phyloP scores from a whole-genome alignment of 2,888 invertebrate species.

The Sepiola atlantica region DNA sequence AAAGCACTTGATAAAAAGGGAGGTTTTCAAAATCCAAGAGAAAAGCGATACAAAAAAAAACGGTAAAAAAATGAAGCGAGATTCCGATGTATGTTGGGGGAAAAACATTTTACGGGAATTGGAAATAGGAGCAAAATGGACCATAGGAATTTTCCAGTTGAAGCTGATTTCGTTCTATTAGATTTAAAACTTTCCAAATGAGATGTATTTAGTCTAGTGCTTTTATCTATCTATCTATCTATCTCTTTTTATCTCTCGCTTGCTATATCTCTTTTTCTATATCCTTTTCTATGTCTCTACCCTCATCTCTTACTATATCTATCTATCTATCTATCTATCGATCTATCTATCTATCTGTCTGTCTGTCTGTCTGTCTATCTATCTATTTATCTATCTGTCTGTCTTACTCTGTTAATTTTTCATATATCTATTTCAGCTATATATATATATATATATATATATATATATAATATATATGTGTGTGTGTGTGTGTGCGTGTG shows the following conservation, averaged over 20 bases:
- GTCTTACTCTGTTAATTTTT: too few relatives aligned
- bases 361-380: too few relatives aligned
- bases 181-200: neutral
- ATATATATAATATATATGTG: neutral
- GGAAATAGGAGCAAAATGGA: neutral
- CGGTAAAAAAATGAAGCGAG: neutral
- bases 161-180: neutral
- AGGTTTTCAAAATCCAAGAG: neutral
- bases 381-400: too few relatives aligned
- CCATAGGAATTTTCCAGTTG: neutral
- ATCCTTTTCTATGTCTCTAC: too few relatives aligned
- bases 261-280: too few relatives aligned
- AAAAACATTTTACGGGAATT: constrained; percentile 2
- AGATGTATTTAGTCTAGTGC: neutral
- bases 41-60: neutral
- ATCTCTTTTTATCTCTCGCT: neutral
- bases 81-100: neutral
- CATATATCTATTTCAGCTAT: too few relatives aligned
- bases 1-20: neutral
- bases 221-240: neutral
- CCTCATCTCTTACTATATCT: neutral
- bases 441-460: neutral
- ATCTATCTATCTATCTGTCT: neutral
- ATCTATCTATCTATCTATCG: neutral
- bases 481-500: too few relatives aligned